Conservation (phyloP, 1,140 invertebrate species). For the Scaptomyza pallida region DNA sequence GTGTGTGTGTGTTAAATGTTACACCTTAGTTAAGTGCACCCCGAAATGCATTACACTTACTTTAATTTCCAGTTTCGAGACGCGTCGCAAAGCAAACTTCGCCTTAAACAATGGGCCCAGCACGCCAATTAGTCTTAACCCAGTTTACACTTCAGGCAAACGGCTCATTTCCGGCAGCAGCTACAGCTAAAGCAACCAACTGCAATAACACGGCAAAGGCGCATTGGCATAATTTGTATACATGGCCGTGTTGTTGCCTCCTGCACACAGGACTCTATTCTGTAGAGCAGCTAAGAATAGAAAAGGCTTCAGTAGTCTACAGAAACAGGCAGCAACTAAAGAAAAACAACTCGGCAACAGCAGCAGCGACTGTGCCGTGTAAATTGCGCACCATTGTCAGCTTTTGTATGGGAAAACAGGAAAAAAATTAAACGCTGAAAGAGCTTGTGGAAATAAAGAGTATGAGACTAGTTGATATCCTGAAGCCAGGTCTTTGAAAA, state of each 20-base stretch:
- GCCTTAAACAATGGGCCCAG: constrained; percentile 56
- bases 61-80: constrained; percentile 57
- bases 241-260: constrained; percentile 49
- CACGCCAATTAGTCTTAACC: constrained; percentile 83
- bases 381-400: constrained; percentile 75
- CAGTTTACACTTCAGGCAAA: constrained; percentile 79
- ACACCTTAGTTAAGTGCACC: constrained; percentile 32
- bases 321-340: not conserved
- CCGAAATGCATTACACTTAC: constrained; percentile 41
- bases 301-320: not conserved
- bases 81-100: constrained; percentile 29
- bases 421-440: not conserved
- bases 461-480: not conserved
- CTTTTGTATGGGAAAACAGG: constrained; percentile 53
- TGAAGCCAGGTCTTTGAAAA: not conserved
- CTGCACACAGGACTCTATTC: not conserved
- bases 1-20: constrained; percentile 29
- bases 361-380: constrained; percentile 64
- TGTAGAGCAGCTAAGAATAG: too few relatives aligned
- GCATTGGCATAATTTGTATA: constrained; percentile 70
- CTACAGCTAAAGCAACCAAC: constrained; percentile 23
- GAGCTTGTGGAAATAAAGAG: not conserved
- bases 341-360: constrained; percentile 39
- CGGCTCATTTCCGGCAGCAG: constrained; percentile 75
- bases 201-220: constrained; percentile 9